Conservation (phyloP, 1,140 invertebrate genomes). For the Polyergus mexicanus region DNA sequence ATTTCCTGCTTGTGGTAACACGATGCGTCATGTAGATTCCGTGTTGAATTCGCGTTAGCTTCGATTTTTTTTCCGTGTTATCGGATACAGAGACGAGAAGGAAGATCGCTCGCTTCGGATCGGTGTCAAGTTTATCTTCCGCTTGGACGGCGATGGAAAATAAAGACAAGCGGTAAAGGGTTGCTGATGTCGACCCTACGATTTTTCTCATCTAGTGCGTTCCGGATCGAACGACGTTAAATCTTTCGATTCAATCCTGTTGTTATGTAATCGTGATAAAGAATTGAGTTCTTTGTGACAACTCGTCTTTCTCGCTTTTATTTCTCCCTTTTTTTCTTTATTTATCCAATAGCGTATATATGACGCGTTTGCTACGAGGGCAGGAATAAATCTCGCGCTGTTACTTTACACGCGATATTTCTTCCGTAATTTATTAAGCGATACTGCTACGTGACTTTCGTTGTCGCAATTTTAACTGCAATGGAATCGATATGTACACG, state of each 20-base stretch:
- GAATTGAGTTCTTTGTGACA: slow-evolving; percentile 53
- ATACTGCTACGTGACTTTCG: slow-evolving; percentile 56
- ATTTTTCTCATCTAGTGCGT: slow-evolving; percentile 6
- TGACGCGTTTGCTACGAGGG: background rate
- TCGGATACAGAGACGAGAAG: background rate
- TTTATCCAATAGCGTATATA: slow-evolving; percentile 9
- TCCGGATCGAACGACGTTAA: no score
- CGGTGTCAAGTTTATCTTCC: slow-evolving; percentile 55
- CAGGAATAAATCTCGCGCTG: background rate
- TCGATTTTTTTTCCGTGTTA: slow-evolving; percentile 10
- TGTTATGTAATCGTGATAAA: slow-evolving; percentile 62
- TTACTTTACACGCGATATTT: slow-evolving; percentile 5
- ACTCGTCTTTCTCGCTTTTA: background rate
- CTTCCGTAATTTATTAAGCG: slow-evolving; percentile 26
- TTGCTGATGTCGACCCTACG: background rate
- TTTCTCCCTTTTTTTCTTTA: slow-evolving; percentile 31
- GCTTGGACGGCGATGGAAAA: slow-evolving; percentile 22
- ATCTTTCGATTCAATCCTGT: background rate
- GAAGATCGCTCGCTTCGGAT: slow-evolving; percentile 3
- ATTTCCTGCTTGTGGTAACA: background rate
- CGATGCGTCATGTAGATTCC: background rate
- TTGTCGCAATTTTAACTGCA: slow-evolving; percentile 76
- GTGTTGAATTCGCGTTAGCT: slow-evolving; percentile 22
- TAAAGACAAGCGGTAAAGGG: slow-evolving; percentile 8
- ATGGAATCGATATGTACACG: slow-evolving; percentile 74